Evolutionary conservation across 2,113 vertebrate genomes (phyloP), one percentile per base, ranked within the genome.

Genomic region (Mohoua ochrocephala): DNA sequence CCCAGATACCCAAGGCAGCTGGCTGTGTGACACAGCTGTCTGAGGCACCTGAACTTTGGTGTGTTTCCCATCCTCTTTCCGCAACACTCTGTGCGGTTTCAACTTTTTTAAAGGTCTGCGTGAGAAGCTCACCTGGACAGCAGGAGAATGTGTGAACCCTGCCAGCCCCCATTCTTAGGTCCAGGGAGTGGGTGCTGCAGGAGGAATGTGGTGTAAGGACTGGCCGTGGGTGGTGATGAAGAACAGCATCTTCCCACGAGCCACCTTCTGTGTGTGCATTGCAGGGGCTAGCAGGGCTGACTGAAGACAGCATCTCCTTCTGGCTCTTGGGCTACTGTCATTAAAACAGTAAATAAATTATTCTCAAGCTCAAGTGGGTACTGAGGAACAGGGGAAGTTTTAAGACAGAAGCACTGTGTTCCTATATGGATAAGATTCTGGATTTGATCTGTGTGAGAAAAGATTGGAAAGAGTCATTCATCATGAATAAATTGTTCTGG

Each of bases 171-270:
- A 1, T 47, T 10, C 7, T 6, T 11, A 50, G 54, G 24, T 74
- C 10, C 42, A 27, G 87, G 57, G 76, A 52, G 24, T 13, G 71
- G 52, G 11, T 60, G 49, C 39, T 42, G 24, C 37, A 5, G 47
- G 13, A 41, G 61, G 23, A 17, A 28, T 26, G 1, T 5, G 26
- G 30, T 3, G 0, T 7, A 35, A 33, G 42, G 35, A 3, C 24
- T 63, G 52, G 2, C 28, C 24, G 26, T 39, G 23, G 7, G 28
- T 22, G 19, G 15, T 27, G 16, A 13, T 52, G 11, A 39, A 30
- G 27, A 78, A 13, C 23, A 21, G 44, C 30, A 9, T 49, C 60
- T 75, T 63, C 45, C 15, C n/a, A 31, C 0, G 0, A 79, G 31
- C n/a, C 45, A 33, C 28, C 41, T 41, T 35, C 53, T 42, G 27